phyloP scores from a whole-genome alignment of 2,888 invertebrate species.

The Artemia sp. region DNA sequence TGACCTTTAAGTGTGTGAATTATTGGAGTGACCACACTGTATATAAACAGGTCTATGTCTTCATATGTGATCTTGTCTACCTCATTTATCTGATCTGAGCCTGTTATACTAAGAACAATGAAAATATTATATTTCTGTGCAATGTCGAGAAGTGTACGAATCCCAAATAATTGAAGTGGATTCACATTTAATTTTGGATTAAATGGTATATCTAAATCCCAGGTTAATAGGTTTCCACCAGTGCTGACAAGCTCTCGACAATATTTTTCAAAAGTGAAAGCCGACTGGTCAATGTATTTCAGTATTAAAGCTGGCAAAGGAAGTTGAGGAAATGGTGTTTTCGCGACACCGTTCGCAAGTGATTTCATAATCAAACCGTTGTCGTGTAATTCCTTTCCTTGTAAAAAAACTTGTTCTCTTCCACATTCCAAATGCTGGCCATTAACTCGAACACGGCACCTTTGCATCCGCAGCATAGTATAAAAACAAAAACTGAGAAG shows the following conservation, averaged over 20 bases:
- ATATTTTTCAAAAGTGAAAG: not conserved
- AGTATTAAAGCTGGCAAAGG: too few relatives aligned
- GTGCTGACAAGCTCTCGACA: not conserved
- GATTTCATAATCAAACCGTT: too few relatives aligned
- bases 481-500: too few relatives aligned
- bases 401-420: too few relatives aligned
- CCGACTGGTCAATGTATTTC: not conserved
- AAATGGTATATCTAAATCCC: constrained; percentile 3
- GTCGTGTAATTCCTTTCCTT: too few relatives aligned
- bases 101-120: constrained; percentile 9
- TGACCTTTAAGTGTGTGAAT: not conserved
- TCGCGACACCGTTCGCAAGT: too few relatives aligned
- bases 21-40: not conserved
- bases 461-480: too few relatives aligned
- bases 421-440: too few relatives aligned
- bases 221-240: not conserved
- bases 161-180: not conserved
- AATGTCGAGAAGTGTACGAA: not conserved
- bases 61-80: not conserved
- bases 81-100: not conserved
- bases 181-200: not conserved
- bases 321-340: too few relatives aligned
- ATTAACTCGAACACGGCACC: too few relatives aligned
- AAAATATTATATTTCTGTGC: not conserved
- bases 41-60: not conserved